These are phyloP conservation scores for Tetraneura akinire DNA, from an alignment of 1,140 invertebrate genomes.

Conservation along the genomic window DNA sequence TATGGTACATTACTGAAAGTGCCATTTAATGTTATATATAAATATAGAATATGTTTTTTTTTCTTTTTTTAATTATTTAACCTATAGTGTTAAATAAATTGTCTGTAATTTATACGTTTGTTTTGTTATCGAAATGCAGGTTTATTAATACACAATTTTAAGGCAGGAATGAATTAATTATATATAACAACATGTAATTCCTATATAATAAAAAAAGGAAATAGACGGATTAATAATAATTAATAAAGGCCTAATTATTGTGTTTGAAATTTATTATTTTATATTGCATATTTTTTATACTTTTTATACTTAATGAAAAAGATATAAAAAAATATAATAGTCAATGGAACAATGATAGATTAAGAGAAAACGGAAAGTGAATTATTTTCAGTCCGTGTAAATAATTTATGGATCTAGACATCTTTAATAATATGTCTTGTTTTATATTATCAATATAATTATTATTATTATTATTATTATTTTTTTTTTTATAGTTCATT, in stretches of 20 bases:
- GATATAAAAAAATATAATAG: conserved; percentile 41
- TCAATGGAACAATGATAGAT: conserved; percentile 49
- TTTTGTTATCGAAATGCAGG: conserved; percentile 41
- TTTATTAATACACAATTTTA: conserved; percentile 46
- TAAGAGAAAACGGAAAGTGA: conserved; percentile 16
- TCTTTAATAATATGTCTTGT: conserved; percentile 33
- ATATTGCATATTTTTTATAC: conserved; percentile 49
- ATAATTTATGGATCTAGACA: conserved; percentile 38
- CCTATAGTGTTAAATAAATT: conserved; percentile 30
- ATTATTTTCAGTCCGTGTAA: conserved; percentile 29
- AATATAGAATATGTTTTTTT: conserved; percentile 34
- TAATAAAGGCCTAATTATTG: conserved; percentile 35
- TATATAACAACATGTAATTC: conserved; percentile 2
- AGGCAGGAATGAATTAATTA: conserved; percentile 27
- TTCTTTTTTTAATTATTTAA: conserved; percentile 39
- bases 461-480: too few relatives aligned
- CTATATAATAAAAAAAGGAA: conserved; percentile 21
- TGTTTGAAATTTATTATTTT: conserved; percentile 48
- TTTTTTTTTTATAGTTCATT: conserved; percentile 45
- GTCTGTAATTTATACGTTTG: conserved; percentile 39
- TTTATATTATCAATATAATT: conserved; percentile 24
- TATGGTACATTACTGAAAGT: conserved; percentile 28
- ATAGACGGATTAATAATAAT: conserved; percentile 22
- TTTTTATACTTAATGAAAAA: conserved; percentile 48
- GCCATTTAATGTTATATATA: conserved; percentile 42